These are phyloP conservation scores for Acronicta alni DNA, from an alignment of 2,888 invertebrate species.

Conservation along the genomic window DNA sequence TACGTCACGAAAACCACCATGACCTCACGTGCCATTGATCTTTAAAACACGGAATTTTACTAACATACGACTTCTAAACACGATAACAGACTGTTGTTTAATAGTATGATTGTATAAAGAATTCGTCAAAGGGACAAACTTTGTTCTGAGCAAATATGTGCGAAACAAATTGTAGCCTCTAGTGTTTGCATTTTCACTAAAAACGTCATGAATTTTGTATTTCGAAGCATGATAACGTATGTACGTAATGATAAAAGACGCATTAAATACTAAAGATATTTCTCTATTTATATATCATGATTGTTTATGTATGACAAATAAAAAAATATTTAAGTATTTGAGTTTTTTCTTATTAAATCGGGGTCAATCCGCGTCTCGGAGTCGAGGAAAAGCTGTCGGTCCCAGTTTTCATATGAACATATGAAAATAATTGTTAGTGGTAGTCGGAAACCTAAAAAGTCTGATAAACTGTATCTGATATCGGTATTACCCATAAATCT, in stretches of 20 bases:
- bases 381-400: too few relatives aligned
- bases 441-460: too few relatives aligned
- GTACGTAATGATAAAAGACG: constrained; percentile 5
- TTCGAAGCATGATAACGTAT: constrained; percentile 16
- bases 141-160: constrained; percentile 61
- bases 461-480: too few relatives aligned
- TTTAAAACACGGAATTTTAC: constrained; percentile 36
- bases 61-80: constrained; percentile 26
- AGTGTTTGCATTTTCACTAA: constrained; percentile 34
- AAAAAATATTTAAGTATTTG: too few relatives aligned
- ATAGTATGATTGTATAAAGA: constrained; percentile 11
- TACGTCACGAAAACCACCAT: constrained; percentile 29
- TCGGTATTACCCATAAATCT: too few relatives aligned
- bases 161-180: constrained; percentile 51
- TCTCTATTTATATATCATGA: neutral
- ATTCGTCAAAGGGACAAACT: constrained; percentile 53
- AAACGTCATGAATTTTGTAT: constrained; percentile 34
- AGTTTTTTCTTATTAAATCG: too few relatives aligned
- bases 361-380: too few relatives aligned
- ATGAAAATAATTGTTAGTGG: too few relatives aligned
- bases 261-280: constrained; percentile 14
- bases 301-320: too few relatives aligned
- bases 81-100: constrained; percentile 50
- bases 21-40: constrained; percentile 38
- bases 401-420: too few relatives aligned